Evolutionary conservation across 2,797 vertebrate species (phyloP), one percentile per base, ranked within the genome.

Genomic region (Manis crassicaudata): DNA sequence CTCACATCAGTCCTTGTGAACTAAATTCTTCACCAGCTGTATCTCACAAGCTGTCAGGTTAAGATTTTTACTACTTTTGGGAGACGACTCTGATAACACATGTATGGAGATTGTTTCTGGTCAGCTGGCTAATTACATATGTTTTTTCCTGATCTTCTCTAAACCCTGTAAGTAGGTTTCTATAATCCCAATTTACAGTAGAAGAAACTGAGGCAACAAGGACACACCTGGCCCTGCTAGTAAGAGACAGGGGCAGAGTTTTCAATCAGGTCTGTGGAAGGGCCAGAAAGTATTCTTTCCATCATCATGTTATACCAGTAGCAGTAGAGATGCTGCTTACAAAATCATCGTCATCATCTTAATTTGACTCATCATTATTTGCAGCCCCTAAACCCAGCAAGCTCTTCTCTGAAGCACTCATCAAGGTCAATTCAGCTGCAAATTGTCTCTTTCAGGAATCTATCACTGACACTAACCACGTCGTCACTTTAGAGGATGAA

Each of bases 41-140:
- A 91, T 46, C 60, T 92, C 79, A 86, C 21, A 70, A 88, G 85
- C 72, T 65, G 29, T 62, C 62, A 50, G 54, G 80, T 85, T 63
- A 84, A 63, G 50, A 68, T 20, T 50, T 70, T 43, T 21, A 54
- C 46, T 82, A 9, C 3, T 62, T 54, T 89, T 80, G 29, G 54
- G 35, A 82, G 62, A 58, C 14, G 16, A 73, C n/a, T 6, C 54
- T 52, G 12, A 20, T 58, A 73, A 87, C 52, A 56, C 20, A 73
- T 29, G 32, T 63, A 82, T 80, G 72, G 76, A 91, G 52, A 90
- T 16, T 62, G 60, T 32, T 62, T 97, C 56, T 73, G 81, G 72
- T 52, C 68, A 65, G 90, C 13, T 54, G 76, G 54, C 6, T 67
- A 46, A 1, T 50, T 40, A 25, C 3, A 46, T 52, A 14, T 9